These are phyloP conservation scores for Ylistrum balloti DNA, from an alignment of 1,140 invertebrate species.

Conservation along the genomic window DNA sequence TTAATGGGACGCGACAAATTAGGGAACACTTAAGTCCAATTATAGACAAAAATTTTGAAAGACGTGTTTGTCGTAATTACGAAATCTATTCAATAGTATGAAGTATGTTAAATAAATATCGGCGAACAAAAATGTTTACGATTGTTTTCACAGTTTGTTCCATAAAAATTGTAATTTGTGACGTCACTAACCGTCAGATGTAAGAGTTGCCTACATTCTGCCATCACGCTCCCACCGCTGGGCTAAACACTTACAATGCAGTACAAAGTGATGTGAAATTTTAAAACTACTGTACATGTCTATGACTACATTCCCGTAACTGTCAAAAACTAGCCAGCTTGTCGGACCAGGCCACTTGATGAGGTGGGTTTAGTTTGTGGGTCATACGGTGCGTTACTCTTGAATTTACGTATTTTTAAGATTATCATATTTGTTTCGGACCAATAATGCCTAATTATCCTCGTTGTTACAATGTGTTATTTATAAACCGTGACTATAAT, in stretches of 20 bases:
- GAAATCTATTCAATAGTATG: not conserved
- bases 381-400: constrained; percentile 1
- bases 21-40: no score
- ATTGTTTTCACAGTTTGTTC: not conserved
- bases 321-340: not conserved
- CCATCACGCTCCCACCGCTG: no score
- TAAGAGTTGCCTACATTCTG: not conserved
- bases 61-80: not conserved
- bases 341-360: not conserved
- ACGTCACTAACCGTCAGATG: not conserved
- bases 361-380: not conserved
- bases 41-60: not conserved
- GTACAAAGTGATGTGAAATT: no score
- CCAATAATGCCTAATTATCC: no score
- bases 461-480: no score
- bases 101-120: not conserved
- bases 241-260: no score
- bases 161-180: not conserved
- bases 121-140: not conserved
- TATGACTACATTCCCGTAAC: not conserved
- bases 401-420: no score
- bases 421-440: no score
- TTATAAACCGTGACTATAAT: no score
- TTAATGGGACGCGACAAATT: no score
- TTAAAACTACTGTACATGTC: not conserved